A percentile compares a stretch with the other conserved stretches of the same genome.
Evolutionary conservation across 2,797 vertebrate species (phyloP).

Genomic region (Tamandua tetradactyla): DNA sequence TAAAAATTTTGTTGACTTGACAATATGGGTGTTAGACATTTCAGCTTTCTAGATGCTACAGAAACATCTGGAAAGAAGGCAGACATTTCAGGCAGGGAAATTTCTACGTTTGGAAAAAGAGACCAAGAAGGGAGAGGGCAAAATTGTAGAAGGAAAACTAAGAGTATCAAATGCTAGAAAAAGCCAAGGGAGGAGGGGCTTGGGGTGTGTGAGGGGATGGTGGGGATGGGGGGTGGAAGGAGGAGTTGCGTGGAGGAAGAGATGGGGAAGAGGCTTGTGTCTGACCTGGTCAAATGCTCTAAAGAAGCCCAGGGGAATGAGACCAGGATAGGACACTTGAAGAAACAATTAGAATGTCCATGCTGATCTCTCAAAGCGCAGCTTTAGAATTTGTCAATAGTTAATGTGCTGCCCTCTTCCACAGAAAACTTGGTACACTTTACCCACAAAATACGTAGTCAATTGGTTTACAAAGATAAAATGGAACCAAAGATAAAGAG

Average conservation of each 20-base stretch:
- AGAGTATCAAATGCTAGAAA: not conserved
- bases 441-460: not conserved
- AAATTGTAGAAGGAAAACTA: not conserved
- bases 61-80: not conserved
- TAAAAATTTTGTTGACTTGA: not conserved
- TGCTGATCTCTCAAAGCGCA: not conserved
- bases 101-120: not conserved
- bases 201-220: not conserved
- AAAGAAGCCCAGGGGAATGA: not conserved
- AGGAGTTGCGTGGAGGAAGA: no score
- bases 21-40: not conserved
- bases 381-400: not conserved
- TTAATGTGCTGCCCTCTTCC: not conserved
- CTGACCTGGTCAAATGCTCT: not conserved
- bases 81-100: not conserved
- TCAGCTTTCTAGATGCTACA: not conserved
- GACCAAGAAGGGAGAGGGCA: not conserved
- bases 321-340: not conserved
- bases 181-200: not conserved
- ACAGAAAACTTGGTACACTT: not conserved
- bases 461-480: not conserved
- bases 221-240: no score
- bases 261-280: not conserved
- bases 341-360: not conserved
- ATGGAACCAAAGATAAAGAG: not conserved